Base-by-base conservation (phyloP, 2,113 vertebrate species). In the Cairina moschata region DNA sequence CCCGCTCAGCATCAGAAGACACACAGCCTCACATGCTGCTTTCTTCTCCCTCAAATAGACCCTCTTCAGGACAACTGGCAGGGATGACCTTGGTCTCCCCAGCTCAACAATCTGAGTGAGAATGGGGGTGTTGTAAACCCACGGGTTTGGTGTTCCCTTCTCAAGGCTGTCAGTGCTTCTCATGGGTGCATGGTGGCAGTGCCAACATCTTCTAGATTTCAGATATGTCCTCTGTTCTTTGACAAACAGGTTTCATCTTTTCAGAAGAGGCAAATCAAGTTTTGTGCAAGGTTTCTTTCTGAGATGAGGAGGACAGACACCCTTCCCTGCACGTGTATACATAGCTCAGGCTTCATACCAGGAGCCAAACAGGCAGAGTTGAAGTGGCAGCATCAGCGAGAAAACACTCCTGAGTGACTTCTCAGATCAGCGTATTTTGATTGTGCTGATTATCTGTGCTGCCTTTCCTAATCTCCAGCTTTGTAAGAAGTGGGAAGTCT, bases 401-500 rank as follows among this genome's bases (percentile, higher is more conserved):
- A 83, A 88, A 75, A 81, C 0, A 1, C 29, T 78, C 34, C 42
- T 11, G 42, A 63, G 34, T 11, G 50, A 40, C 29, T 79, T 55
- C 71, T 74, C 52, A 80, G 91, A 69, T 63, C 38, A 58, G 8
- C 14, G 8, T 86, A 8, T 52, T 94, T 83, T 75, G 75, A 22
- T 56, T 85, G 58, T 48, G 34, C 63, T 91, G 80, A 72, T 92
- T 56, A 72, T 79, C 55, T 74, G 66, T 72, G 34, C 40, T 25
- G 25, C 69, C 90, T 89, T 89, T 75, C 93, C 90, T 91, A 63
- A 95, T 86, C 66, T 94, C 36, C 79, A 73, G 32, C 82, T 87
- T n/a, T 86, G 75, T 77, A 75, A 87, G 78, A 91, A 88, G 86
- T 58, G 92, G 68, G 67, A 66, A 93, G 21, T 95, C 87, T 93